phyloP scores from a whole-genome alignment of 2,888 invertebrate species.

The Pardosa pseudoannulata region DNA sequence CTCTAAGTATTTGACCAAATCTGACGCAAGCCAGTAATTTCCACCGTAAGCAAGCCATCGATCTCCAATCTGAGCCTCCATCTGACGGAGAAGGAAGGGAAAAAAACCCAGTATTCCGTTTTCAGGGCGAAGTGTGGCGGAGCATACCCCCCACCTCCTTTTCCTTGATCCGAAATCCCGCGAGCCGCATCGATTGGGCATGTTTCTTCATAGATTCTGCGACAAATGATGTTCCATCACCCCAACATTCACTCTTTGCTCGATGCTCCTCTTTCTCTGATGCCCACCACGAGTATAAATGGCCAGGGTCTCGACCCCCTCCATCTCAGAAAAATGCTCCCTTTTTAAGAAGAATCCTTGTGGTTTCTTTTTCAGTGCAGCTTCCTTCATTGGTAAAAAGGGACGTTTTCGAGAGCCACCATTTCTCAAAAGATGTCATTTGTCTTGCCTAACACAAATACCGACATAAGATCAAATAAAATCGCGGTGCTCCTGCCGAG shows the following conservation, averaged over 20 bases:
- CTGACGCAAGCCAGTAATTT: no score
- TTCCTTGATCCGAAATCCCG: not conserved
- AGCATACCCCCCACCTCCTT: not conserved
- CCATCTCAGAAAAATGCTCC: slow-evolving; percentile 26
- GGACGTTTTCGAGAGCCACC: slow-evolving; percentile 35
- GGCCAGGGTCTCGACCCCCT: slow-evolving; percentile 45
- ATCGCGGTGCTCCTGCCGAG: not conserved
- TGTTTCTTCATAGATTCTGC: slow-evolving; percentile 58
- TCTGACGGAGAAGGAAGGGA: slow-evolving; percentile 20
- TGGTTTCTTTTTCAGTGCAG: slow-evolving; percentile 3
- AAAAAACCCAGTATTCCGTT: slow-evolving; percentile 5
- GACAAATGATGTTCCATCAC: slow-evolving; percentile 56
- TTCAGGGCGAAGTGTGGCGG: slow-evolving; percentile 18
- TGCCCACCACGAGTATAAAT: slow-evolving; percentile 42
- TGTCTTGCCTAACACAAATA: slow-evolving; percentile 45
- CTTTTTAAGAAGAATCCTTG: slow-evolving; percentile 25
- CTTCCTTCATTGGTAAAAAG: slow-evolving; percentile 35
- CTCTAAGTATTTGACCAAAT: no score
- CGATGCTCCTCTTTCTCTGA: slow-evolving; percentile 40
- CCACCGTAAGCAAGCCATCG: slow-evolving; percentile 15
- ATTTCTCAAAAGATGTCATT: slow-evolving; percentile 60
- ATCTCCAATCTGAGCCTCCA: slow-evolving; percentile 36
- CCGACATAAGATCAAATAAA: slow-evolving; percentile 31
- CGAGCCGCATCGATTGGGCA: slow-evolving; percentile 28
- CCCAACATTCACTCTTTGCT: slow-evolving; percentile 22